These are phyloP conservation scores for Brachionus rubens DNA, from an alignment of 1,140 invertebrate genomes.

Conservation along the genomic window DNA sequence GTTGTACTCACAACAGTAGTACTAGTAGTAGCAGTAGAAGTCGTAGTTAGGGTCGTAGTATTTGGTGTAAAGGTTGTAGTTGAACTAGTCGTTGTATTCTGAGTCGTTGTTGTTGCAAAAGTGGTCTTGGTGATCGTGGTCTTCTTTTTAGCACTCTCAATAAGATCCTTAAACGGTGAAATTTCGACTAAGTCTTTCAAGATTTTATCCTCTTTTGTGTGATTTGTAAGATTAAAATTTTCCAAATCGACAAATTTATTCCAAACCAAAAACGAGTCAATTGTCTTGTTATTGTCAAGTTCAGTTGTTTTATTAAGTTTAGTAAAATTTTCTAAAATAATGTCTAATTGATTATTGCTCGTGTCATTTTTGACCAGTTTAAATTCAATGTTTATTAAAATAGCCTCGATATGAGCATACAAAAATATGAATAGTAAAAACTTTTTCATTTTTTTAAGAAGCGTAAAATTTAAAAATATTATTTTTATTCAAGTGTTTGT, in stretches of 20 bases:
- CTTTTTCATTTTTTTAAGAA: no score
- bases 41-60: neutral
- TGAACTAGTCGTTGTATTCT: neutral
- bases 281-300: neutral
- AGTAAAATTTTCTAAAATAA: neutral
- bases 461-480: no score
- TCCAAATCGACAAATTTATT: slow-evolving; percentile 26
- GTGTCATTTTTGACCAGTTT: slow-evolving; percentile 39
- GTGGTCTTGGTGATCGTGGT: neutral
- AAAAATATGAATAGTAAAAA: no score
- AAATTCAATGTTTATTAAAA: slow-evolving; percentile 24
- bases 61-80: neutral
- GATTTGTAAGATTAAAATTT: neutral
- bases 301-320: neutral
- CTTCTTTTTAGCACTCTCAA: slow-evolving; percentile 10
- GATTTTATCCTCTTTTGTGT: slow-evolving; percentile 23
- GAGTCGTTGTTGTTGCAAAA: neutral
- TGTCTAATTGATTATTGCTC: neutral
- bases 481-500: no score
- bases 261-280: neutral
- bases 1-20: neutral
- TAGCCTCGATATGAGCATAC: no score
- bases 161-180: neutral
- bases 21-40: neutral
- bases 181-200: neutral